Evolutionary conservation across 2,888 invertebrate genomes (phyloP), one percentile per base, ranked within the genome.

Genomic region (Caenorhabditis imperialis): DNA sequence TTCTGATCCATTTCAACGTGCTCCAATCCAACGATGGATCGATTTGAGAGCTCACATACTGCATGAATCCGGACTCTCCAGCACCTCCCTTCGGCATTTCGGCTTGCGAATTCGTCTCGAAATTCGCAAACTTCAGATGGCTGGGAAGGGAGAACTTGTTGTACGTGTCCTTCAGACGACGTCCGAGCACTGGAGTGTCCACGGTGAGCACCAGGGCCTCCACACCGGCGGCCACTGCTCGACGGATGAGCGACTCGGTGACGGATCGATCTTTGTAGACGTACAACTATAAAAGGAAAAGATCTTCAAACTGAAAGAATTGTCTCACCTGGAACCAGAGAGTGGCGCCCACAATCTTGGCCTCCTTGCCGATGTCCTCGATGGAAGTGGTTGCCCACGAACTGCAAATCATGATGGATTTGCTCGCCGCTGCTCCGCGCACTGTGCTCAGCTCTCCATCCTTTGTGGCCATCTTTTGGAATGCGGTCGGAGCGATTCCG

Each of bases 401-500:
- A 81, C 95, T 95, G 58, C 94, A 89, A 22, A 92, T 94, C 88
- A 92, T 95, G 75, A 95, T 91, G 0, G 93, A 92, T 0, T 92
- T 92, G 78, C 92, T 91, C 23, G 91, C 90, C 81, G 93, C 92
- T n/a, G 93, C 94, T 85, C 95, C 94, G 91, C 90, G 92, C 1
- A 92, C 94, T 88, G 92, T 94, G 51, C 93, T 95, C 74, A 92
- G 89, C 90, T 96, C 96, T 6, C 96, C 96, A 18, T 94, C 93
- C 0, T 93, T 92, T 90, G 95, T 94, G 0, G 95, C 95, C 93
- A 96, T 92, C 84, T 65, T 55, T 20, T 95, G 95, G 93, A 95
- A 94, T 0, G 95, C 95, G 1, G 94, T 93, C 0, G 96, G 95
- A 0, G 95, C 92, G 72, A 95, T 91, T 8, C 94, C 95, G n/a